phyloP scores from a whole-genome alignment of 2,113 vertebrate species.

The Glaucomys volans region DNA sequence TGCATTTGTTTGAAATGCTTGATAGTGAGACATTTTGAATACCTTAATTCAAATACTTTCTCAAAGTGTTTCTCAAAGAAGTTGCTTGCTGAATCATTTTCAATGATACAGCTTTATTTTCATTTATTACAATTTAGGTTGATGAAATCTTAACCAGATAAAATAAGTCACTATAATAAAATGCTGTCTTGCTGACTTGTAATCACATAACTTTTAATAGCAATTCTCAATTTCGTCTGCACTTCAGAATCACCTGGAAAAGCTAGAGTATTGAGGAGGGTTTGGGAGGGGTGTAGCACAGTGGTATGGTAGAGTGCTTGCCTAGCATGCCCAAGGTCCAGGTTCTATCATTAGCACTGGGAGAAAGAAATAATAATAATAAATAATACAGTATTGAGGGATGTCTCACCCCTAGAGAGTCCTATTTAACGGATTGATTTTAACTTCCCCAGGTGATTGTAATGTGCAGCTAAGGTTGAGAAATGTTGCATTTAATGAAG shows the following conservation, averaged over 20 bases:
- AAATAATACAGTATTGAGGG: not conserved
- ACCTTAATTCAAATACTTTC: conserved; percentile 25
- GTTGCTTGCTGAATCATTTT: not conserved
- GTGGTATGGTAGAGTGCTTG: not conserved
- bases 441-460: not conserved
- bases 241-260: not conserved
- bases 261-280: not conserved
- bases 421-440: not conserved
- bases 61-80: conserved; percentile 23
- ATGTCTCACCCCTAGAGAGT: not conserved
- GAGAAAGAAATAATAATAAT: not conserved
- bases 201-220: not conserved
- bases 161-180: not conserved
- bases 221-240: not conserved
- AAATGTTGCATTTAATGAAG: not conserved
- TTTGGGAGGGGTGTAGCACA: no score
- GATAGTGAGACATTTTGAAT: not conserved
- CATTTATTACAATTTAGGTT: not conserved
- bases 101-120: conserved; percentile 30
- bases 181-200: not conserved
- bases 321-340: not conserved
- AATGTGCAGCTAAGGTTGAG: not conserved
- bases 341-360: not conserved
- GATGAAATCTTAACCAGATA: not conserved
- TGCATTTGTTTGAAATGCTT: conserved; percentile 39